Base-by-base conservation (phyloP, 2,113 vertebrate species). In the Poeciliopsis occidentalis region DNA sequence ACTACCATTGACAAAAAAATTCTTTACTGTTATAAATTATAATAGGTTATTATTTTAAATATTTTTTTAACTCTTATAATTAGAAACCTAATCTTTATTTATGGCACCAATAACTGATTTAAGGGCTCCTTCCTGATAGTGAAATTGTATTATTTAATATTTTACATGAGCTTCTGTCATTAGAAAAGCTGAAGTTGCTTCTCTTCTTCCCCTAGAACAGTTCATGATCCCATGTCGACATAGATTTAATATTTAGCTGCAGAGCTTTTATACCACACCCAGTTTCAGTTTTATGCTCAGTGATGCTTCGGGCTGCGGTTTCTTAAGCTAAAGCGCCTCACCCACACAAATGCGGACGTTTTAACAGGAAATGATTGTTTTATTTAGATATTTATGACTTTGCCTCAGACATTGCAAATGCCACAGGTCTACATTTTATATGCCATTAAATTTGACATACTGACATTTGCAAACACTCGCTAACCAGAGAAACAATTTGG, bases 381-480 rank as follows among this genome's bases (percentile, higher is more conserved):
- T 60, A 73, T 79, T 70, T 61, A 44, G 3, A 62, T 7, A 5
- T 51, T 80, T 41, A 73, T 79, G 64, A 71, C 37, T 76, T 75
- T 66, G 10, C 44, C 71, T 75, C 70, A 34, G 11, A 69, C 78
- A 74, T 78, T 60, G 75, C 73, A 78, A 54, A 60, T 41, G 39
- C n/a, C 26, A 19, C 66, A 15, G 15, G 71, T 66, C 85, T 81
- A 27, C 2, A 61, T 11, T 72, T 79, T 69, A 71, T 64, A 69
- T 75, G 76, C 70, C 73, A 10, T 78, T 57, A 73, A 15, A 10
- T 67, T 24, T 3, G 67, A 71, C 60, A 73, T 60, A 74, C 78
- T 87, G 60, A 63, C 60, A 81, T 79, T 47, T 69, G 57, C 82
- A 83, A 82, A 12, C 13, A 8, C 12, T 4, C 5, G 27, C n/a